Percentiles rank a stretch among this genome's conserved stretches.
Evolutionary conservation across 2,113 vertebrate species (phyloP).

Genomic region (Bufo gargarizans): DNA sequence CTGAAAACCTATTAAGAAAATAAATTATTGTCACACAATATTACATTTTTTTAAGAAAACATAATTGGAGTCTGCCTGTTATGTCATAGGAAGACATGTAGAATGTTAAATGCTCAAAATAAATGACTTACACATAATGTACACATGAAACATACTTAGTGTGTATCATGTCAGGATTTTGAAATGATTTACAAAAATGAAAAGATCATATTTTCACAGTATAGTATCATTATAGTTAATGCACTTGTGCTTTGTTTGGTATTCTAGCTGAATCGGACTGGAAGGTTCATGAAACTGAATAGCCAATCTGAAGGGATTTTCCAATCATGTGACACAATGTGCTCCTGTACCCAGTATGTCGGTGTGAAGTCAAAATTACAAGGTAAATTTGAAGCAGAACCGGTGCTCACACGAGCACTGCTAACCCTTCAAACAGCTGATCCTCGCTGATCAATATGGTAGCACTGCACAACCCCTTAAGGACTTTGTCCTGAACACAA

Average conservation of each 20-base stretch:
- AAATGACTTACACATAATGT: neutral
- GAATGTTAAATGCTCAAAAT: neutral
- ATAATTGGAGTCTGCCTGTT: constrained; percentile 61
- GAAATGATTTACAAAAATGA: neutral
- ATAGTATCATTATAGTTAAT: neutral
- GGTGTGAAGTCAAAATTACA: no score
- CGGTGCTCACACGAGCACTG: no score
- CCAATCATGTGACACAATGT: no score
- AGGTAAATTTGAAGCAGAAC: no score
- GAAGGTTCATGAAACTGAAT: no score
- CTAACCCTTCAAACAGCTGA: no score
- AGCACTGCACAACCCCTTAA: no score
- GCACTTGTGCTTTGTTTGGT: neutral
- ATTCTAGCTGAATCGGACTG: no score
- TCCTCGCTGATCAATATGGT: no score
- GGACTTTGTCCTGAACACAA: no score
- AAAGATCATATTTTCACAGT: neutral
- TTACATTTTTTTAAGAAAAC: constrained; percentile 61
- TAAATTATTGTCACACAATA: constrained; percentile 69
- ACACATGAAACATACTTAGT: neutral
- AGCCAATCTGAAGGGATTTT: no score
- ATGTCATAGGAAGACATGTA: constrained; percentile 38
- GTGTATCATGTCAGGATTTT: neutral
- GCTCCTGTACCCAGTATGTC: no score
- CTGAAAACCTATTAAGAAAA: constrained; percentile 70